phyloP scores from a whole-genome alignment of 2,113 vertebrate species.

The Cheilinus undulatus region DNA sequence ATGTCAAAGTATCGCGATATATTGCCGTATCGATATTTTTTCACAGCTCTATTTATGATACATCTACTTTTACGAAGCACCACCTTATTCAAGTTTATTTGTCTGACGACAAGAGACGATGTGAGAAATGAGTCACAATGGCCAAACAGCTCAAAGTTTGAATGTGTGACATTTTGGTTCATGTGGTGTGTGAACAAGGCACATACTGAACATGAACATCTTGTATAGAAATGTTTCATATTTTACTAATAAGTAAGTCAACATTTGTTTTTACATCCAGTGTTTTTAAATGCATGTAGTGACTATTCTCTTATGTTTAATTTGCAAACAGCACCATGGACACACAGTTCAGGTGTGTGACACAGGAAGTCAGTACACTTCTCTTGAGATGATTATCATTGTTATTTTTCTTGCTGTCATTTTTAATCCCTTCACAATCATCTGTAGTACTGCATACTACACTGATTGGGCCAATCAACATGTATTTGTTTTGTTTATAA shows the following conservation, averaged over 20 bases:
- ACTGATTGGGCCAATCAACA: too few relatives aligned
- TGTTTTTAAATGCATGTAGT: too few relatives aligned
- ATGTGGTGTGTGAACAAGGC: neutral
- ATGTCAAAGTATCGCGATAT: too few relatives aligned
- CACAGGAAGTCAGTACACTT: conserved; percentile 1
- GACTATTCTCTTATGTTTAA: neutral
- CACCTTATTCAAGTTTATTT: neutral
- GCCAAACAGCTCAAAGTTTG: neutral
- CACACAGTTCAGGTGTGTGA: neutral
- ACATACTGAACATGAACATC: neutral
- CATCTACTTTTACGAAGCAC: neutral
- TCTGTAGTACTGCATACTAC: too few relatives aligned
- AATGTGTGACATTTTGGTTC: conserved; percentile 2
- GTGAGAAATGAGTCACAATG: neutral
- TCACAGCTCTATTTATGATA: too few relatives aligned
- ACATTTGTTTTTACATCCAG: too few relatives aligned
- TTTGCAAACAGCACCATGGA: neutral
- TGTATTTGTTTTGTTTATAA: too few relatives aligned
- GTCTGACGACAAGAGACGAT: neutral
- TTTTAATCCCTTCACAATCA: too few relatives aligned
- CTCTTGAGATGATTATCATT: neutral
- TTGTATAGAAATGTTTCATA: too few relatives aligned
- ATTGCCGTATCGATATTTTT: too few relatives aligned
- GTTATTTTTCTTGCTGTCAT: neutral
- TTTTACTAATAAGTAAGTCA: too few relatives aligned